phyloP scores from a whole-genome alignment of 1,140 invertebrate species.

The Lordiphosa mommai region DNA sequence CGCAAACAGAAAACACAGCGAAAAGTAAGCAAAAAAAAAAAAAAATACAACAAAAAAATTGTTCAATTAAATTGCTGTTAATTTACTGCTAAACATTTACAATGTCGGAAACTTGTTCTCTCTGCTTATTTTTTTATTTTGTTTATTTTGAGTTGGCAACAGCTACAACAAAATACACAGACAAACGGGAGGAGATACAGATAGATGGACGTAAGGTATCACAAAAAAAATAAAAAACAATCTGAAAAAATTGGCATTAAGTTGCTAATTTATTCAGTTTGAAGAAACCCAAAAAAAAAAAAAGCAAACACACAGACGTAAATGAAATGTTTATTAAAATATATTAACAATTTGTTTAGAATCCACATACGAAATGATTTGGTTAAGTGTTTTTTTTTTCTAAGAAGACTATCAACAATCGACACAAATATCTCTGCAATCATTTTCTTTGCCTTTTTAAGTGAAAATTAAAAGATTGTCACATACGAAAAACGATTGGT shows the following conservation, averaged over 20 bases:
- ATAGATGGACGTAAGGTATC: constrained; percentile 5
- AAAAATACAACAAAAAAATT: constrained; percentile 26
- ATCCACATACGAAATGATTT: too few species aligned
- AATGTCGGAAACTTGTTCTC: constrained; percentile 64
- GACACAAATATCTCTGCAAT: too few species aligned
- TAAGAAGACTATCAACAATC: too few species aligned
- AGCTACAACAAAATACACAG: constrained; percentile 26
- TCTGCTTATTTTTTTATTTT: constrained; percentile 38
- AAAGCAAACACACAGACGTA: background rate
- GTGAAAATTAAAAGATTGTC: too few species aligned
- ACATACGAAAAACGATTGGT: too few species aligned
- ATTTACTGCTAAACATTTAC: constrained; percentile 71
- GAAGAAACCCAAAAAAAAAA: constrained; percentile 1
- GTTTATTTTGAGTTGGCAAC: constrained; percentile 34
- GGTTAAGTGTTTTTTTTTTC: too few species aligned
- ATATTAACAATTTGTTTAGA: constrained; percentile 11
- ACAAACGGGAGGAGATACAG: constrained; percentile 14
- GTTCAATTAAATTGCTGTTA: constrained; percentile 68
- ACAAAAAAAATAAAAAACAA: constrained; percentile 4
- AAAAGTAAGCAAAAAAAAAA: constrained; percentile 14
- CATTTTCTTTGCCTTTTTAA: too few species aligned
- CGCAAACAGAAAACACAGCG: constrained; percentile 18
- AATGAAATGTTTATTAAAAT: constrained; percentile 24
- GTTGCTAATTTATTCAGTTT: constrained; percentile 40
- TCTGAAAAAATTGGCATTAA: constrained; percentile 34